Base-by-base conservation (phyloP, 2,888 invertebrate genomes). In the Caenorhabditis doughertyi region DNA sequence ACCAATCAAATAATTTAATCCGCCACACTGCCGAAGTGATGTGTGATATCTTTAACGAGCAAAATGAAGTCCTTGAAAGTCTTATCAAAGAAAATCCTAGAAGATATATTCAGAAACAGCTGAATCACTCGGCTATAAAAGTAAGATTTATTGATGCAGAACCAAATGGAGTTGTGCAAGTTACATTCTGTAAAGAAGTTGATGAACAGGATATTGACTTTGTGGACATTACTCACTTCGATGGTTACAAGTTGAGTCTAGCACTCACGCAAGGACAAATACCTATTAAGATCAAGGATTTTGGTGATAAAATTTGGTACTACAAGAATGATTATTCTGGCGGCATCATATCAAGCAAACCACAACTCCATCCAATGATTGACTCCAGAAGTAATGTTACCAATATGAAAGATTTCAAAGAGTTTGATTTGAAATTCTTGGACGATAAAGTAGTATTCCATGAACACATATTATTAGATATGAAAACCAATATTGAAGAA, bases 161-260 rank as follows among this genome's bases (percentile, higher is more conserved):
- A 1, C 11, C 39, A 2, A 23, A 7, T 11, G 51, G 25, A 53
- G 11, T 51, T 21, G 51, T 65, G 0, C 65, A 65, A 32, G 65
- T 65, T 51, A 65, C 65, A 51, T 65, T 65, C 23, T 65, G 65
- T 65, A 76, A 81, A 32, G 70, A 70, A 56, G 51, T 83, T 35
- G 62, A 64, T 51, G 67, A 67, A 62, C 55, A 76, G 7, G 56
- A 76, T 16, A 81, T 84, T 39, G 79, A 84, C 21, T 84, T 80
- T 51, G 49, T 82, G 23, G 83, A 84, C 51, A 23, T 85, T 65
- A 79, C 80, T 49, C 84, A 85, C 79, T 84, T 85, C 68, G 83
- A 77, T 77, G 82, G 67, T 18, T 82, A 35, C 53, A 83, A 79
- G 53, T 16, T 44, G 18, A 77, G 68, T 29, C 1, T 77, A 8